Base-by-base conservation (phyloP, 2,888 invertebrate genomes). In the Andrena flavipes region DNA sequence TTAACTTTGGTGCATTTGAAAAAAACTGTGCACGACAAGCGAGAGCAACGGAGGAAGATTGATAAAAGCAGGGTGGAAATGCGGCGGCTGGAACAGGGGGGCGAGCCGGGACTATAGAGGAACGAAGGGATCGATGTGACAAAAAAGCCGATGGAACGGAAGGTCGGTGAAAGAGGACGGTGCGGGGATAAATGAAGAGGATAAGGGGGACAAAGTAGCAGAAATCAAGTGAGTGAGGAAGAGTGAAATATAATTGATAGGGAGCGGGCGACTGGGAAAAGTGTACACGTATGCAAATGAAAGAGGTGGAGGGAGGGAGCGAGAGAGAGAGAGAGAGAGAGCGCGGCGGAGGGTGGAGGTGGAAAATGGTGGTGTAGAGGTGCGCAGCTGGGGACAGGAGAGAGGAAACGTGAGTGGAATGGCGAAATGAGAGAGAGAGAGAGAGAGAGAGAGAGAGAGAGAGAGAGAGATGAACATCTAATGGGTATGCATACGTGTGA, bases 181-280 rank as follows among this genome's bases (percentile, higher is more conserved):
- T 23, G 1, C 23, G 56, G 42, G 8, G 51, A 68, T 72, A 72
- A 68, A 73, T 64, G 80, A 80, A 64, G 73, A 42, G 63, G 76
- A 70, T 70, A 33, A 48, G 49, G 76, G 70, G 54, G 30, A 72
- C 68, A 64, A 77, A 76, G 76, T 77, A 71, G 70, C 72, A 60
- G 73, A 84, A 75, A 69, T 68, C 65, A 75, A 75, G 70, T 13
- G 79, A 70, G 64, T 7, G 80, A 63, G 80, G 56, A 80, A 75
- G 80, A 80, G 80, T 67, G 80, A 75, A 49, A 74, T 82, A 82
- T 82, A 82, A 82, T 80, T 82, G 80, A 80, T 82, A 80, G 75
- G 70, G 56, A 42, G 59, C 26, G 60, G 20, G 23, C 33, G 30
- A 13, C 7, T 49, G 54, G 35, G 20, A 54, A 35, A 48, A 68